These are phyloP conservation scores for Patiria miniata DNA, from an alignment of 35 echinoderm and acorn worm species.

Conservation along the genomic window DNA sequence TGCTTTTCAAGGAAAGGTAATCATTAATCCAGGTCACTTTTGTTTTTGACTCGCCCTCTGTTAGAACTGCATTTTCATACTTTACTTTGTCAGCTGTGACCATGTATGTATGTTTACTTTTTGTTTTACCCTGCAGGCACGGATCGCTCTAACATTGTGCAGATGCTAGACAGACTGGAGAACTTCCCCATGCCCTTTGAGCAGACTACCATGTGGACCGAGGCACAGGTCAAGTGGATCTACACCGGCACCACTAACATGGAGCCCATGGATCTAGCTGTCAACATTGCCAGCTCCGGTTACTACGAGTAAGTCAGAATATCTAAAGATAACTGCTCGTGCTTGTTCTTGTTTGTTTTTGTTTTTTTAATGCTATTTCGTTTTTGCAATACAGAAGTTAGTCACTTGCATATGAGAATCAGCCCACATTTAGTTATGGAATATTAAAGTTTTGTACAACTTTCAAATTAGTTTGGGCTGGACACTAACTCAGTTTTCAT, in stretches of 20 bases:
- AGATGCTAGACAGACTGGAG: conserved; percentile 54
- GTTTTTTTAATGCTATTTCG: background rate
- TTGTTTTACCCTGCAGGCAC: conserved; percentile 56
- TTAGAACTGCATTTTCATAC: too few species aligned
- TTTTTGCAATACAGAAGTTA: too few species aligned
- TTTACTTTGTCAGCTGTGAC: too few species aligned
- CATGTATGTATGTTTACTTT: too few species aligned
- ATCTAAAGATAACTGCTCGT: background rate
- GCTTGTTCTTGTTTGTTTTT: background rate
- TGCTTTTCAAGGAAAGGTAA: too few species aligned
- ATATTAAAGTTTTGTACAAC: too few species aligned
- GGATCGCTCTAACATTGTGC: conserved; percentile 90
- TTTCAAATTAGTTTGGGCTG: too few species aligned
- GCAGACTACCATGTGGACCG: conserved; percentile 63
- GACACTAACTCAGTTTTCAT: too few species aligned
- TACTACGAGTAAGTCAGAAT: conserved; percentile 79
- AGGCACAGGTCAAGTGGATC: conserved; percentile 80
- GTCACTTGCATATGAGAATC: too few species aligned
- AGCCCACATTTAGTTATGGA: too few species aligned
- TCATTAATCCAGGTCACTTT: too few species aligned
- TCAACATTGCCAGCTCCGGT: conserved; percentile 90
- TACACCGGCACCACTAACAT: conserved; percentile 21
- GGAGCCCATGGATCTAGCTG: conserved; percentile 73
- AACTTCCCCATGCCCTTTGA: conserved; percentile 91
- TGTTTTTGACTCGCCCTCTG: too few species aligned